These are phyloP conservation scores for Hydrolagus affinis DNA, from an alignment of 2,113 vertebrate species.

Conservation along the genomic window DNA sequence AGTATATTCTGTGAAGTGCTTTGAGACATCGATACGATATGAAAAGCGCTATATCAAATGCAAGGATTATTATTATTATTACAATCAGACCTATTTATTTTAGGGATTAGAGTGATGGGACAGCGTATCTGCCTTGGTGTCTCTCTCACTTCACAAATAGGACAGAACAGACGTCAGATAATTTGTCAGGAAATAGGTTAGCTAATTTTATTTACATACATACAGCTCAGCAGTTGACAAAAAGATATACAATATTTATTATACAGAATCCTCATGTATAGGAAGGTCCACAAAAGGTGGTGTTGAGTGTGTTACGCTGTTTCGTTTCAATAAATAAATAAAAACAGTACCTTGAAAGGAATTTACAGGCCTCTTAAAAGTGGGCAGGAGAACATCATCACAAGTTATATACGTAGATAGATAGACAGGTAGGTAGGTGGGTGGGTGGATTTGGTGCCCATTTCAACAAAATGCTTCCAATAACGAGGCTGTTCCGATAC, in stretches of 20 bases:
- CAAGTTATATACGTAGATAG: not conserved
- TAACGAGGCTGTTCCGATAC: not conserved
- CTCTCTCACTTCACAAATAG: not conserved
- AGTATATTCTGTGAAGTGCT: too few relatives aligned
- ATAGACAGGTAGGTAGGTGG: too few relatives aligned
- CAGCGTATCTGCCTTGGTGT: too few relatives aligned
- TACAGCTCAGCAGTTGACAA: constrained; percentile 1
- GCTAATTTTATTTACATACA: constrained; percentile 17
- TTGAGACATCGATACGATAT: too few relatives aligned
- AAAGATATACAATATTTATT: constrained; percentile 8
- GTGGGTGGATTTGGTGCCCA: not conserved
- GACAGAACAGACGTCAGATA: not conserved
- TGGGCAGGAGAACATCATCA: not conserved
- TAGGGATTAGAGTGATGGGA: too few relatives aligned
- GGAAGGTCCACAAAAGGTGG: not conserved
- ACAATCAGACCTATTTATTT: too few relatives aligned
- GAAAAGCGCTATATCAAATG: too few relatives aligned
- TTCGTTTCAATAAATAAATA: not conserved
- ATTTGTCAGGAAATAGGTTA: not conserved
- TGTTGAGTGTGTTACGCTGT: not conserved
- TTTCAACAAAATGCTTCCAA: not conserved
- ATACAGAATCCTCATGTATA: not conserved
- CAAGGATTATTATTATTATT: too few relatives aligned
- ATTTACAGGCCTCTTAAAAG: not conserved
- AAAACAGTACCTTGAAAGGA: not conserved